Evolutionary conservation across 1,140 invertebrate genomes (phyloP).

Genomic region (Catajapyx aquilonaris): DNA sequence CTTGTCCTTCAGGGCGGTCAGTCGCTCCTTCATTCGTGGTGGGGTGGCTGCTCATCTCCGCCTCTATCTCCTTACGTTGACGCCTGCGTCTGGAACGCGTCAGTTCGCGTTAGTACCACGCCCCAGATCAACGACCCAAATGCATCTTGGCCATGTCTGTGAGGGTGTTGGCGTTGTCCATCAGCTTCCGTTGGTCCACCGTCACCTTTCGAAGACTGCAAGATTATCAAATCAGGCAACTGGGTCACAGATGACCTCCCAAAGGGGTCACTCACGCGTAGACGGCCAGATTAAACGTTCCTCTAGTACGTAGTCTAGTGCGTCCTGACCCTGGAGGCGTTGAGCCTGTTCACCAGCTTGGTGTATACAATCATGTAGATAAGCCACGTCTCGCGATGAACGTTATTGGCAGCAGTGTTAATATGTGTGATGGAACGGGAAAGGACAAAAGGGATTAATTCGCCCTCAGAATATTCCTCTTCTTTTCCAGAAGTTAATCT

Average conservation of each 20-base stretch:
- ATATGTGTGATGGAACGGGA: conserved; percentile 39
- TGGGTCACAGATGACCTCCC: too few relatives aligned
- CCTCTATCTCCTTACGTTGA: conserved; percentile 91
- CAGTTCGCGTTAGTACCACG: not conserved
- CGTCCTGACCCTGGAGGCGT: conserved; percentile 80
- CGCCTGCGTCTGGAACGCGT: conserved; percentile 68
- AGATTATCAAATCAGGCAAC: too few relatives aligned
- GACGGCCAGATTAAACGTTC: conserved; percentile 98
- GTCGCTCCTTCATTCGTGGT: conserved; percentile 70
- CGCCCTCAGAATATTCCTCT: too few relatives aligned
- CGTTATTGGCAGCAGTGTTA: conserved; percentile 99
- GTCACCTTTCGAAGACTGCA: conserved; percentile 92
- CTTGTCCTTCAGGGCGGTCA: conserved; percentile 71
- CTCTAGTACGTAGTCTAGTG: too few relatives aligned
- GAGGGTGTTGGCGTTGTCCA: conserved; percentile 97
- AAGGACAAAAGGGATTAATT: not conserved
- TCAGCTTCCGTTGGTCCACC: conserved; percentile 98
- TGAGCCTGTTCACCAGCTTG: conserved; percentile 89
- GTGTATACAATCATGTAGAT: conserved; percentile 99
- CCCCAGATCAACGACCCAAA: conserved; percentile 6
- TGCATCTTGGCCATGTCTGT: conserved; percentile 99
- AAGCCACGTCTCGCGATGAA: conserved; percentile 97
- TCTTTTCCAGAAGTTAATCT: too few relatives aligned
- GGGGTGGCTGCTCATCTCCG: conserved; percentile 82
- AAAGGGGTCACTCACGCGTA: conserved; percentile 99